These are phyloP conservation scores for Ochotona princeps DNA, from an alignment of 2,113 vertebrate genomes.

Conservation along the genomic window DNA sequence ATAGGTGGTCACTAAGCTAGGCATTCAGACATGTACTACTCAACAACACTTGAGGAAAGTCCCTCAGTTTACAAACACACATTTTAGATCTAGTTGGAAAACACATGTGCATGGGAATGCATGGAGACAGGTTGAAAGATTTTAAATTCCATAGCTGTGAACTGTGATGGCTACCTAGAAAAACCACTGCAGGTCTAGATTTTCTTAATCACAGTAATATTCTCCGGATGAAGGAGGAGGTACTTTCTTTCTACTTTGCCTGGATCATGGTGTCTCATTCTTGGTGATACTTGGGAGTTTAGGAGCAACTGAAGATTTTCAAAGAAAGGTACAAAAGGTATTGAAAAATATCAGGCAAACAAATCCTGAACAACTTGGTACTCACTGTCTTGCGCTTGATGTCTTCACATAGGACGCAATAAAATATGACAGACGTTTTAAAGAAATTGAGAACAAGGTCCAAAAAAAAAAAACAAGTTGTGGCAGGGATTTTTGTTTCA, in stretches of 20 bases:
- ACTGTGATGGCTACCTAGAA: background rate
- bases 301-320: background rate
- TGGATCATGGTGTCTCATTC: background rate
- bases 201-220: conserved; percentile 52
- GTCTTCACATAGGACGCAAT: background rate
- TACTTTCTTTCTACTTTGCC: background rate
- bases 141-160: conserved; percentile 34
- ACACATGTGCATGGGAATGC: background rate
- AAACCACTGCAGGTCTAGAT: background rate
- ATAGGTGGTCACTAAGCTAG: conserved; percentile 72
- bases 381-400: background rate
- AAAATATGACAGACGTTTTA: background rate
- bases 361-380: background rate
- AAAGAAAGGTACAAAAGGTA: background rate
- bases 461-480: background rate
- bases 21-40: conserved; percentile 55
- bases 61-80: conserved; percentile 55
- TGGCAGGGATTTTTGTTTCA: background rate
- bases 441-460: background rate
- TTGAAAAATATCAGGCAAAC: background rate
- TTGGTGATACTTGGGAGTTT: background rate
- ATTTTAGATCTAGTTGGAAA: conserved; percentile 50
- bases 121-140: conserved; percentile 6
- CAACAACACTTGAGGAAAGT: conserved; percentile 63
- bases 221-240: background rate